Conservation (phyloP, 2,113 vertebrate species). For the Drymodes brunneopygia region DNA sequence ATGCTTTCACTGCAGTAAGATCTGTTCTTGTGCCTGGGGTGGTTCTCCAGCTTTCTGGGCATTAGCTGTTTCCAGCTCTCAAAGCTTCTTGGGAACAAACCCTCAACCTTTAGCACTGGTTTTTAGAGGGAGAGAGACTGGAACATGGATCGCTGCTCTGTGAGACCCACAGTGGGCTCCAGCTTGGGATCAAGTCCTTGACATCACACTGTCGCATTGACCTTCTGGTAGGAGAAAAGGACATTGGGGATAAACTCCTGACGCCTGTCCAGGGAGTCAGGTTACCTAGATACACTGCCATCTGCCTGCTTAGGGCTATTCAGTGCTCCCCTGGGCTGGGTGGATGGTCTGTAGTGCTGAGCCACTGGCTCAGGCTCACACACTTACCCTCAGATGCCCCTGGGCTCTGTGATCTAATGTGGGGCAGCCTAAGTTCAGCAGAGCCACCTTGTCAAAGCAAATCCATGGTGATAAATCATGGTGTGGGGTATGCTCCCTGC, state of each 20-base stretch:
- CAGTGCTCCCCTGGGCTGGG: neutral
- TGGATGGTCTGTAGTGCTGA: neutral
- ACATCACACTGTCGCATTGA: fast-evolving
- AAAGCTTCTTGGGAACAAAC: neutral
- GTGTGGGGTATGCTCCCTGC: fast-evolving
- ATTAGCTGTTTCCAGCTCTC: neutral
- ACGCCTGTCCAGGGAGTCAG: fast-evolving
- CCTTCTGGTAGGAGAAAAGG: neutral
- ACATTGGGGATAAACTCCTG: neutral
- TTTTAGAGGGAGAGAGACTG: neutral
- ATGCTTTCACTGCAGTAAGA: neutral
- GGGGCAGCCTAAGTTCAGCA: neutral
- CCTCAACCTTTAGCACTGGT: neutral
- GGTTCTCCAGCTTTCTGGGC: neutral
- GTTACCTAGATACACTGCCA: neutral
- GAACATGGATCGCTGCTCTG: neutral
- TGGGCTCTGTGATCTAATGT: neutral
- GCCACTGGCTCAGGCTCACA: neutral
- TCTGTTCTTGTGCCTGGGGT: neutral
- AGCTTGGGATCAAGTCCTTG: neutral
- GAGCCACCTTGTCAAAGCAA: neutral
- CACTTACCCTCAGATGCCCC: fast-evolving
- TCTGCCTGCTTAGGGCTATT: neutral
- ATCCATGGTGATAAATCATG: fast-evolving
- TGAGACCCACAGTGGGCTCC: neutral